These are phyloP conservation scores for Coreoperca whiteheadi DNA, from an alignment of 2,113 vertebrate genomes.

Conservation along the genomic window DNA sequence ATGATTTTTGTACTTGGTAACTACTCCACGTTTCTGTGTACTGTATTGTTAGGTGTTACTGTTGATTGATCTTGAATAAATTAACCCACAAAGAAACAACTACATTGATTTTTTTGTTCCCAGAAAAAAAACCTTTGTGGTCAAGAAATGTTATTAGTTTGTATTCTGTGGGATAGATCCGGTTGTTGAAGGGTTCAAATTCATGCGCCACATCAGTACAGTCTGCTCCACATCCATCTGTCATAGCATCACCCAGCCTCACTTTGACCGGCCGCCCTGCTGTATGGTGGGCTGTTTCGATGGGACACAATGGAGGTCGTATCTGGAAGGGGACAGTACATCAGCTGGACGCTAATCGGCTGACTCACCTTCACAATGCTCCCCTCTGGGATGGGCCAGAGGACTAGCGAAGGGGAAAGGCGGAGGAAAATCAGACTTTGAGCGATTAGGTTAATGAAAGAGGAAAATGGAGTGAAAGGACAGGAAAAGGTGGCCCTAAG, in stretches of 20 bases:
- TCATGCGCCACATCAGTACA: not conserved
- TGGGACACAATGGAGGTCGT: conserved; percentile 64
- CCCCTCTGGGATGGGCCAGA: conserved; percentile 68
- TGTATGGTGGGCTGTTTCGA: conserved; percentile 16
- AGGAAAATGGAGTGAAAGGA: conserved; percentile 76
- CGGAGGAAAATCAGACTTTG: conserved; percentile 73
- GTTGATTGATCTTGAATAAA: not conserved
- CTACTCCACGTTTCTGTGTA: not conserved
- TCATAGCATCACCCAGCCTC: conserved; percentile 29
- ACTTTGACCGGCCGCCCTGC: conserved; percentile 33
- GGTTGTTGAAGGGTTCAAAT: not conserved
- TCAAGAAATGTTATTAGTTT: not conserved
- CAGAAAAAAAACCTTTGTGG: not conserved
- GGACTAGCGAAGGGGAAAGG: conserved; percentile 65
- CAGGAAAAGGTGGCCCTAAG: conserved; percentile 70
- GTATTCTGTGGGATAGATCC: not conserved
- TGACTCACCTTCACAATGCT: conserved; percentile 78
- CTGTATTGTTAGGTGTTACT: not conserved
- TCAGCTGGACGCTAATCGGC: conserved; percentile 79
- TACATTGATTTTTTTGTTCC: not conserved
- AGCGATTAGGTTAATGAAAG: conserved; percentile 82
- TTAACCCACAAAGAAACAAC: not conserved
- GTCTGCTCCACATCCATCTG: conserved; percentile 5
- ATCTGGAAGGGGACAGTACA: conserved; percentile 74
- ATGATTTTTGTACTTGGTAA: not conserved